Base-by-base conservation (phyloP, 2,797 vertebrate species). In the Lateolabrax maculatus region DNA sequence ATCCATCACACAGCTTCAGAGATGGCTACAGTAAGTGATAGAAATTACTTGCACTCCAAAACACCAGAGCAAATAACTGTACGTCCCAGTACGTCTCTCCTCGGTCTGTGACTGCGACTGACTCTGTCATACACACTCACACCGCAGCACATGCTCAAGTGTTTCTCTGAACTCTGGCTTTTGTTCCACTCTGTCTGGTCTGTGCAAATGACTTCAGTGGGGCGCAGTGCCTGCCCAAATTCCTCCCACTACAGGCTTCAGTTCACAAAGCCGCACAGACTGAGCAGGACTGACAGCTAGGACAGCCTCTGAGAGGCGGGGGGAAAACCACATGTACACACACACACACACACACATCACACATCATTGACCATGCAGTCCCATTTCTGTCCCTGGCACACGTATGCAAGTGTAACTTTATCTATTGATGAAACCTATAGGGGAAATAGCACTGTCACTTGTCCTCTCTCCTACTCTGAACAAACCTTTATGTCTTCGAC, bases 141-240 rank as follows among this genome's bases (percentile, higher is more conserved):
- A 65, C 84, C 68, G 11, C 77, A 56, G 80, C 88, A 90, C 90
- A 91, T 90, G 92, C 92, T 90, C 77, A 63, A 92, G 90, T 92
- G 91, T 92, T 91, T 87, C 87, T 75, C 91, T 94, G 90, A 90
- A 93, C 91, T 86, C 93, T 92, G 91, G 90, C 92, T 94, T 94
- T 95, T 95, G 94, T 95, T 95, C 90, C 93, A 86, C 87, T 90
- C 88, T 87, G 93, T 94, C 92, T 94, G 90, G 86, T 93, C 91
- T 84, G 90, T 86, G 85, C 78, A 84, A 92, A 93, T 95, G 92
- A 95, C 94, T 95, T 95, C 93, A 95, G 92, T 86, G 88, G 84
- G 88, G 85, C 87, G 82, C 85, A 88, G 93, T 71, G 86, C 81
- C 88, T 87, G 91, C 91, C 90, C 89, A 89, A 92, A 94, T 92